These are phyloP conservation scores for Melieria omissa DNA, from an alignment of 2,888 invertebrate genomes.

Conservation along the genomic window DNA sequence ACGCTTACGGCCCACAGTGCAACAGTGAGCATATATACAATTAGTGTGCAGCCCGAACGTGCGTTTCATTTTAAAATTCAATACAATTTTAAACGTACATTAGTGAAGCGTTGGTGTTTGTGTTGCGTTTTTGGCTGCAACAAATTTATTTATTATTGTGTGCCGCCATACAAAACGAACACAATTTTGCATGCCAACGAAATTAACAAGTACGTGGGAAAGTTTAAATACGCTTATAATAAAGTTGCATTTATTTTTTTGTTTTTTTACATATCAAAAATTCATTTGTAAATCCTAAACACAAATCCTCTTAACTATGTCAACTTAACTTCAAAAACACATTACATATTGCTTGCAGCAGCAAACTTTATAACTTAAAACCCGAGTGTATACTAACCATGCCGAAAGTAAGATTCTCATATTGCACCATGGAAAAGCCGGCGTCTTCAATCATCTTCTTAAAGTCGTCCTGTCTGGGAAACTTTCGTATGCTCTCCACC, in stretches of 20 bases:
- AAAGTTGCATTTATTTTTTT: not conserved
- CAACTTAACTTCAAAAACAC: no score
- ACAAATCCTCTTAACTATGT: not conserved
- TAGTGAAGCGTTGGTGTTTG: no score
- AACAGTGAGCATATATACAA: no score
- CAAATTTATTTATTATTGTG: no score
- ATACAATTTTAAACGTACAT: no score
- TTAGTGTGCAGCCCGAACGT: no score
- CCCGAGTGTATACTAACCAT: constrained; percentile 96
- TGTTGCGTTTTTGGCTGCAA: no score
- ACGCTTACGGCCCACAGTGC: no score
- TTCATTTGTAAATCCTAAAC: no score
- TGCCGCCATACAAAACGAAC: not conserved
- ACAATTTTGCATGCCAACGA: constrained; percentile 8
- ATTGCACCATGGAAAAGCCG: constrained; percentile 87
- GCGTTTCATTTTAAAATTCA: no score
- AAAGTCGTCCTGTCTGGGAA: constrained; percentile 94
- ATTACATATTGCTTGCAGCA: not conserved
- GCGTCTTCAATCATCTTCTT: constrained; percentile 87
- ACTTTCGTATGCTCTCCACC: constrained; percentile 96
- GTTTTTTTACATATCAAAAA: not conserved
- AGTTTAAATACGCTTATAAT: constrained; percentile 5
- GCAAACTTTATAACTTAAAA: constrained; percentile 78
- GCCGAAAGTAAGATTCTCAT: constrained; percentile 92
- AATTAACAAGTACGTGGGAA: constrained; percentile 20